Evolutionary conservation across 2,113 vertebrate genomes (phyloP).

Genomic region (Corythoichthys haematopterus): DNA sequence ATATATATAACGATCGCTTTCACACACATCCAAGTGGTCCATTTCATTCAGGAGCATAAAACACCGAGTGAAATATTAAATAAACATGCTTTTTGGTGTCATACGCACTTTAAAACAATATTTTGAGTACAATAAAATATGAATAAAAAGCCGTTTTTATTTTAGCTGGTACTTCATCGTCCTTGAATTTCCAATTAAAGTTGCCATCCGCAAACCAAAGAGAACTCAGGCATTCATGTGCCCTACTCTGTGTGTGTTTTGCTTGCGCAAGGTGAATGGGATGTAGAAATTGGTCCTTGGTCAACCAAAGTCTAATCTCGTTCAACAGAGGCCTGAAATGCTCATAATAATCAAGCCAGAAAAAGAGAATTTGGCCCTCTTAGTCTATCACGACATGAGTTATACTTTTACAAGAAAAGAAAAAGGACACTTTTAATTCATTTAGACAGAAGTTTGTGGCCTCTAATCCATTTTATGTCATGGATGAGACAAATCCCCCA

Average conservation of each 20-base stretch:
- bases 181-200: slow-evolving; percentile 62
- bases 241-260: slow-evolving; percentile 18
- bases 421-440: slow-evolving; percentile 43
- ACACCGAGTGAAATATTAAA: too few species aligned
- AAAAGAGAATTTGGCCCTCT: slow-evolving; percentile 14
- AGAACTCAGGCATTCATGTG: slow-evolving; percentile 31
- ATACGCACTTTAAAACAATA: too few species aligned
- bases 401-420: slow-evolving; percentile 42
- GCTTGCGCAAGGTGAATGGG: slow-evolving; percentile 14
- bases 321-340: neutral
- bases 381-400: slow-evolving; percentile 19
- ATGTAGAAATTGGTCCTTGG: neutral
- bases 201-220: slow-evolving; percentile 32
- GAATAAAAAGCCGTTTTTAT: slow-evolving; percentile 9
- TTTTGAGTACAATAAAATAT: too few species aligned
- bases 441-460: slow-evolving; percentile 53
- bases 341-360: slow-evolving; percentile 6
- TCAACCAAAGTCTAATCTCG: slow-evolving; percentile 27
- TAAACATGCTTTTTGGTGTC: too few species aligned
- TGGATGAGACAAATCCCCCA: slow-evolving; percentile 46
- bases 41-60: too few species aligned
- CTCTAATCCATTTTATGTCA: slow-evolving; percentile 50
- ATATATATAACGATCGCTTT: too few species aligned
- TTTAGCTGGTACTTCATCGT: slow-evolving; percentile 45
- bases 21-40: too few species aligned